Conservation (phyloP, 2,113 vertebrate genomes). For the Paradoxurus hermaphroditus region DNA sequence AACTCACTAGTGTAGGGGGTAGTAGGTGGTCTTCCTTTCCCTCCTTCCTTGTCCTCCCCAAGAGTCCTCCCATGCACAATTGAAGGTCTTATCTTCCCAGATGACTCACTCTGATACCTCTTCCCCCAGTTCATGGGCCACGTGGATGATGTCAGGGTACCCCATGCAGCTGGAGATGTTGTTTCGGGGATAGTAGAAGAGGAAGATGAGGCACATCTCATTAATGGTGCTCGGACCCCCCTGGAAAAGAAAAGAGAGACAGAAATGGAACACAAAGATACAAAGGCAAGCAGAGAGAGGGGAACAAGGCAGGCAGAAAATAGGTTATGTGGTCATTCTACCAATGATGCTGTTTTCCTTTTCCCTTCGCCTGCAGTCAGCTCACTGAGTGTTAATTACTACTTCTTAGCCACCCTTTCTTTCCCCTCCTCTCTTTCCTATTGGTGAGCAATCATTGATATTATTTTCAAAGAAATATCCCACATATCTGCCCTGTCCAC, state of each 20-base stretch:
- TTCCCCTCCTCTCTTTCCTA: not conserved
- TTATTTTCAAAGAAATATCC: not conserved
- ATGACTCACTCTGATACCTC: conserved; percentile 77
- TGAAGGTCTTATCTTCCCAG: not conserved
- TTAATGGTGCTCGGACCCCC: conserved; percentile 83
- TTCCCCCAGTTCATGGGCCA: conserved; percentile 57
- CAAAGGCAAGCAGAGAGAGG: not conserved
- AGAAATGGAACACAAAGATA: not conserved
- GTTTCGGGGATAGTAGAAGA: conserved; percentile 87
- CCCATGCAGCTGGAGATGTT: conserved; percentile 83
- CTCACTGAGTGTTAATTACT: not conserved
- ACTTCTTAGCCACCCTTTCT: not conserved
- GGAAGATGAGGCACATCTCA: conserved; percentile 90
- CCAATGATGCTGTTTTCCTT: not conserved
- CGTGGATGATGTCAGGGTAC: conserved; percentile 67
- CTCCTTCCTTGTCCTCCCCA: not conserved
- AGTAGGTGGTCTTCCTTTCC: not conserved
- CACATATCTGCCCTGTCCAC: not conserved
- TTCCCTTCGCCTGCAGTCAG: not conserved
- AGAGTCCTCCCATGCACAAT: not conserved
- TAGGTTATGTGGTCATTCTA: not conserved
- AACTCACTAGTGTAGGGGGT: not conserved
- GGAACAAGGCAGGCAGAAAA: no score
- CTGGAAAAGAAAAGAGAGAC: conserved; percentile 69
- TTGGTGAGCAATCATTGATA: not conserved